Conservation (phyloP, 37 sponge, comb jelly and placozoan species). For the Chondrilla cf. caribensis region DNA sequence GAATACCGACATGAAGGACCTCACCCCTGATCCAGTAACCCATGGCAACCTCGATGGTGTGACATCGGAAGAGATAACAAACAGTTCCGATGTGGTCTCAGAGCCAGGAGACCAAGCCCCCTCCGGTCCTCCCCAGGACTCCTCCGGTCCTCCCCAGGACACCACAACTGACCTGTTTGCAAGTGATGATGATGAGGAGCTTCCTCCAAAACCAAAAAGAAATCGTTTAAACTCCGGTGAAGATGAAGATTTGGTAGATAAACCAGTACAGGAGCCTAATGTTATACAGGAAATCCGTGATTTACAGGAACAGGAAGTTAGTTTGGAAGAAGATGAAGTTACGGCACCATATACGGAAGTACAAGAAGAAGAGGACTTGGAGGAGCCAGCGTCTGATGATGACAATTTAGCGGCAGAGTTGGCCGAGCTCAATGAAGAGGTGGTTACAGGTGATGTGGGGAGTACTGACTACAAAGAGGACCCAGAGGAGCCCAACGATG, state of each 20-base stretch:
- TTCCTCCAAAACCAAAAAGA: not conserved
- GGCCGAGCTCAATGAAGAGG: not conserved
- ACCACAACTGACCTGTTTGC: constrained; percentile 3
- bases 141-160: too few species aligned
- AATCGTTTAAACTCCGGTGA: not conserved
- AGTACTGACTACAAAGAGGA: constrained; percentile 86
- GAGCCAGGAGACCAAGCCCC: too few species aligned
- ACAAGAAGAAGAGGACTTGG: not conserved
- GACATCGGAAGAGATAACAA: too few species aligned
- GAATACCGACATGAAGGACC: too few species aligned
- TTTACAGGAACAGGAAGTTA: constrained; percentile 3
- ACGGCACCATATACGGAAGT: not conserved
- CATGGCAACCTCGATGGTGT: too few species aligned
- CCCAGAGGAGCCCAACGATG: constrained; percentile 50
- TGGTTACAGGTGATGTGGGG: not conserved
- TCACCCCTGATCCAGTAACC: too few species aligned
- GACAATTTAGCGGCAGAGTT: not conserved
- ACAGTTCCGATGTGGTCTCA: too few species aligned
- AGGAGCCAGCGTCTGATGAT: not conserved
- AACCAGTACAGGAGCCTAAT: not conserved
- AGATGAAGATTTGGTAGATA: not conserved
- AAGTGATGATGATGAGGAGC: not conserved
- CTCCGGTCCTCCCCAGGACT: too few species aligned
- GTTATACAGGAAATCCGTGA: not conserved
- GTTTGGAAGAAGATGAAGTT: not conserved